These are phyloP conservation scores for Coelinius sp. DNA, from an alignment of 2,888 invertebrate genomes.

Conservation along the genomic window DNA sequence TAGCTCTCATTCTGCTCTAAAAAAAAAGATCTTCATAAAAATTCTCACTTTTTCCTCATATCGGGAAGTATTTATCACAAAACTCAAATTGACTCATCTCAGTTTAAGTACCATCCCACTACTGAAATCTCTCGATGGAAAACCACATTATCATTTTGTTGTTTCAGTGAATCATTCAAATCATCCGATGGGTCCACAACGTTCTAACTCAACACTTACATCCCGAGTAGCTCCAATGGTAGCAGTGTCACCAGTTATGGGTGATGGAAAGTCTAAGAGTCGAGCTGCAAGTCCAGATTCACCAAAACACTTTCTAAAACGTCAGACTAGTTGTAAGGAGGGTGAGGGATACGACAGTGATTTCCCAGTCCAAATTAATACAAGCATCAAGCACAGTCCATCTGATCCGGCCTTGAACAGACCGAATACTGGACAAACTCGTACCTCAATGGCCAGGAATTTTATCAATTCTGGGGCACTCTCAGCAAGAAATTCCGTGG, in stretches of 20 bases:
- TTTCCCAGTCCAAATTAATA: conserved; percentile 70
- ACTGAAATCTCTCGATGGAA: neutral
- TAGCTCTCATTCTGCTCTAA: neutral
- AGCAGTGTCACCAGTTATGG: conserved; percentile 67
- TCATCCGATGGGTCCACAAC: conserved; percentile 66
- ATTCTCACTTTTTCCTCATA: neutral
- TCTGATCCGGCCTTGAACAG: conserved; percentile 72
- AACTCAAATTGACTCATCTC: neutral
- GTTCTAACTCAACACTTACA: conserved; percentile 67
- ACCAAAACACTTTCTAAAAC: conserved; percentile 63
- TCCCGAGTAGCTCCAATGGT: conserved; percentile 68
- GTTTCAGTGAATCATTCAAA: conserved; percentile 32
- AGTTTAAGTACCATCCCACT: neutral
- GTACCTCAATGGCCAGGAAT: conserved; percentile 61
- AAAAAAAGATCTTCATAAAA: neutral
- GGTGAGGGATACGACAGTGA: conserved; percentile 67
- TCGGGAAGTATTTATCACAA: neutral
- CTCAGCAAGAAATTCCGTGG: conserved; percentile 61
- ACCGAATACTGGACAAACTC: conserved; percentile 66
- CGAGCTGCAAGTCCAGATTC: conserved; percentile 67
- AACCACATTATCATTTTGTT: neutral
- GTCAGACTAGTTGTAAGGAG: conserved; percentile 65
- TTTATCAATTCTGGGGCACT: conserved; percentile 61
- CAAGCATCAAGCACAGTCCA: conserved; percentile 71
- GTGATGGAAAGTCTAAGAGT: conserved; percentile 62